These are phyloP conservation scores for Macrobrachium nipponense DNA, from an alignment of 1,140 invertebrate genomes.

Conservation along the genomic window DNA sequence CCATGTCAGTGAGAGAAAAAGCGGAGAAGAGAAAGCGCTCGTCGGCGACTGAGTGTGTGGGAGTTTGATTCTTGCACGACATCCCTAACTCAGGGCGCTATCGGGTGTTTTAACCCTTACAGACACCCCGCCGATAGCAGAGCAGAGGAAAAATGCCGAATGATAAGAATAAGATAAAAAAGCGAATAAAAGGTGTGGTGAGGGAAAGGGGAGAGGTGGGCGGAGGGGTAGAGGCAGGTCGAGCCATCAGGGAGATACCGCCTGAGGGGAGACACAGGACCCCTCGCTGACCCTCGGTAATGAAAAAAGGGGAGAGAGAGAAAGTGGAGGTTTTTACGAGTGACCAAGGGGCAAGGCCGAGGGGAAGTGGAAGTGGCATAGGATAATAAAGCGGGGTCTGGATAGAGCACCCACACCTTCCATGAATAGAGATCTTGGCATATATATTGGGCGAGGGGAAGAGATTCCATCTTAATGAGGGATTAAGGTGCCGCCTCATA, in stretches of 20 bases:
- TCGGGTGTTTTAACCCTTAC: conserved; percentile 2
- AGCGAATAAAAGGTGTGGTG: conserved; percentile 7
- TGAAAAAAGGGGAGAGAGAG: conserved; percentile 57
- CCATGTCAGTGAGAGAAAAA: too few species aligned
- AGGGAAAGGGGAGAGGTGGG: conserved; percentile 1
- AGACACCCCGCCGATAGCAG: conserved; percentile 20
- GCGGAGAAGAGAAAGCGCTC: too few species aligned
- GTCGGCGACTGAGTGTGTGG: too few species aligned
- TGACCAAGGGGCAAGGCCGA: conserved; percentile 47
- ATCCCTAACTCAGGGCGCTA: background rate
- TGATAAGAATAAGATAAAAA: conserved; percentile 8
- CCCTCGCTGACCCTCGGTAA: conserved; percentile 49
- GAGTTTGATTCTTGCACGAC: too few species aligned
- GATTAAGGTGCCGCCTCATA: conserved; percentile 39
- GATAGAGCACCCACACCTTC: conserved; percentile 11
- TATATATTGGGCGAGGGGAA: conserved; percentile 35
- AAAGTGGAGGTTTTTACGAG: conserved; percentile 55
- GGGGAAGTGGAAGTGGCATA: conserved; percentile 48
- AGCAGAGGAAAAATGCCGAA: conserved; percentile 3
- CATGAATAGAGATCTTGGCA: conserved; percentile 45
- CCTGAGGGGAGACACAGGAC: conserved; percentile 35
- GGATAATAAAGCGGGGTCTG: conserved; percentile 53
- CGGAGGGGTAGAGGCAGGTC: background rate
- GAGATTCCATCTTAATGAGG: conserved; percentile 41
- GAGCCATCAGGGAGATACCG: conserved; percentile 47